Conservation (phyloP, 2,113 vertebrate species). For the Hystrix cristata region DNA sequence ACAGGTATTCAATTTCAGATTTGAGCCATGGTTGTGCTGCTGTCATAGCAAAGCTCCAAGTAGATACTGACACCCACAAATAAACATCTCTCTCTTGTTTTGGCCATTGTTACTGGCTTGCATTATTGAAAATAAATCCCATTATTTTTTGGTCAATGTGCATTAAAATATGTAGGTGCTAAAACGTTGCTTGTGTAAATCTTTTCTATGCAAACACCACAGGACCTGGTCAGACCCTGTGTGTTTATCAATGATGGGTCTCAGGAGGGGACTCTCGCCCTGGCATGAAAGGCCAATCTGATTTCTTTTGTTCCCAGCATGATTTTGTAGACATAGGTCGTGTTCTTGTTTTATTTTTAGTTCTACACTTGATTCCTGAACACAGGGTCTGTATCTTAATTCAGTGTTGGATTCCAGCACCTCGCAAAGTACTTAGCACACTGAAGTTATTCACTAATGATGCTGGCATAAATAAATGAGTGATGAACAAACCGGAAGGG, state of each 20-base stretch:
- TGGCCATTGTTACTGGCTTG: not conserved
- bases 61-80: not conserved
- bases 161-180: not conserved
- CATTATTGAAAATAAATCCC: not conserved
- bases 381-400: conserved; percentile 17
- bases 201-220: not conserved
- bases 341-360: not conserved
- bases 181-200: not conserved
- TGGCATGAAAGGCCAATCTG: not conserved
- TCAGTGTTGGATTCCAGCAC: not conserved
- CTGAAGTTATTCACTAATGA: not conserved
- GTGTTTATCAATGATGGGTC: not conserved
- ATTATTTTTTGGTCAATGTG: not conserved
- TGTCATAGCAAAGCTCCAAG: not conserved
- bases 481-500: not conserved
- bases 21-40: not conserved
- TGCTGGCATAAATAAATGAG: conserved; percentile 7
- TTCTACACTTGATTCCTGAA: not conserved
- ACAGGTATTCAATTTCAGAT: not conserved
- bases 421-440: not conserved
- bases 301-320: not conserved
- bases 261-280: not conserved
- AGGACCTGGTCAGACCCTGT: not conserved
- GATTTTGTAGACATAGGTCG: not conserved
- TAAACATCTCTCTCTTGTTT: conserved; percentile 14